Evolutionary conservation across 2,797 vertebrate genomes (phyloP).

Genomic region (Sebastes reedi): DNA sequence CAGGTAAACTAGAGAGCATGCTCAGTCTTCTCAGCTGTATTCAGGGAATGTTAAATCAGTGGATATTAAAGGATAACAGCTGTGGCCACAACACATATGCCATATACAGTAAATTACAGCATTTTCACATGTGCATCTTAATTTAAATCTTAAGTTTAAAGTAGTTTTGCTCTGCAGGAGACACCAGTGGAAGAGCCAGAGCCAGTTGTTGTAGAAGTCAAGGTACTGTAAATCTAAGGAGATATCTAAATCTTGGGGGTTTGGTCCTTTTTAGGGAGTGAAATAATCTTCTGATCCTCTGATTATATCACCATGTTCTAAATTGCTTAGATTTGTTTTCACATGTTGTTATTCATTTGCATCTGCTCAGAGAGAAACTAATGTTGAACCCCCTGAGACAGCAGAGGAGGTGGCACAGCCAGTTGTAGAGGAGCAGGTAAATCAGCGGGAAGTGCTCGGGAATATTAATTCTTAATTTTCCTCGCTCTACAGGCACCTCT

Average conservation of each 20-base stretch:
- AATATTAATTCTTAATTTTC: slow-evolving; percentile 19
- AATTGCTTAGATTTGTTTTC: not conserved
- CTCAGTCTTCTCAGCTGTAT: not conserved
- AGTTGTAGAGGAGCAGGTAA: slow-evolving; percentile 69
- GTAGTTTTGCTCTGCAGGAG: slow-evolving; percentile 60
- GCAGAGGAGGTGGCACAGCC: slow-evolving; percentile 36
- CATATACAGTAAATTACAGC: not conserved
- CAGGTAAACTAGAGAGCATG: slow-evolving; percentile 48
- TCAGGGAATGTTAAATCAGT: not conserved
- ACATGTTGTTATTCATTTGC: slow-evolving; percentile 41
- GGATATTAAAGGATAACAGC: not conserved
- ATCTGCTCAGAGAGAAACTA: slow-evolving; percentile 50
- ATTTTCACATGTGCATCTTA: not conserved
- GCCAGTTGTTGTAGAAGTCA: slow-evolving; percentile 51
- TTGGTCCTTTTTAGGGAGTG: slow-evolving; percentile 5
- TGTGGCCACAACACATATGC: not conserved
- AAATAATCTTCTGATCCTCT: not conserved
- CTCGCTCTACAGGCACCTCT: slow-evolving; percentile 29
- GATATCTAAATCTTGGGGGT: not conserved
- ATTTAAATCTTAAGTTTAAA: slow-evolving; percentile 7
- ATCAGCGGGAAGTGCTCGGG: slow-evolving; percentile 11
- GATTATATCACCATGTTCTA: not conserved
- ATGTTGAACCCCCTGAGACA: slow-evolving; percentile 65
- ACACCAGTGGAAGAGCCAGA: slow-evolving; percentile 33
- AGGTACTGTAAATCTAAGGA: slow-evolving; percentile 60